These are phyloP conservation scores for Cliona cf. orientalis DNA, from an alignment of 37 sponge, comb jelly and placozoan genomes.

Conservation along the genomic window DNA sequence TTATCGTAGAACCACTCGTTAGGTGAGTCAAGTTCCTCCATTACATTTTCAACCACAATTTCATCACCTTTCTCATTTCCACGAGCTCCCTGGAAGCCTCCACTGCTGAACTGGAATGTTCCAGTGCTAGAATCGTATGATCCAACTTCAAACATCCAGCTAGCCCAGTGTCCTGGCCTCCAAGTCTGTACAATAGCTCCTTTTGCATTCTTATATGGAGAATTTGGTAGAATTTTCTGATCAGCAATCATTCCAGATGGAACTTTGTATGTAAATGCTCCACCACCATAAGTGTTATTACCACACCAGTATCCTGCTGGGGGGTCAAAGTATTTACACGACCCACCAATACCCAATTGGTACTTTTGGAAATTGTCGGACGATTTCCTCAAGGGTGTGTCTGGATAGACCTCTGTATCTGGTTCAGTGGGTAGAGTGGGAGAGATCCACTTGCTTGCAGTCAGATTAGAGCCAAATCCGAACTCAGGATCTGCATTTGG, in stretches of 20 bases:
- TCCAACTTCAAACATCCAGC: slow-evolving; percentile 73
- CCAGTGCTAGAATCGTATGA: slow-evolving; percentile 11
- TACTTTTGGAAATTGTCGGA: slow-evolving; percentile 45
- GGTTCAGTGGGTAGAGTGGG: slow-evolving; percentile 15
- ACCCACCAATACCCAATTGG: slow-evolving; percentile 62
- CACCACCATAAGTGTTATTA: slow-evolving; percentile 41
- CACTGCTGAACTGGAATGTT: slow-evolving; percentile 43
- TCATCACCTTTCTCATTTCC: slow-evolving; percentile 54
- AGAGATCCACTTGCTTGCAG: slow-evolving; percentile 22
- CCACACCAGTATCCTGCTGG: slow-evolving; percentile 72
- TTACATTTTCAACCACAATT: slow-evolving; percentile 60
- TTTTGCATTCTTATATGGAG: slow-evolving; percentile 49
- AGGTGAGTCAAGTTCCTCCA: slow-evolving; percentile 71
- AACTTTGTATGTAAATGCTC: slow-evolving; percentile 34
- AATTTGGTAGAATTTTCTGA: slow-evolving; percentile 42
- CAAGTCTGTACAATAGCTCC: slow-evolving; percentile 74
- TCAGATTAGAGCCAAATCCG: slow-evolving; percentile 58
- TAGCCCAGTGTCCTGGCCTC: slow-evolving; percentile 70
- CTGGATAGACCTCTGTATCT: slow-evolving; percentile 12
- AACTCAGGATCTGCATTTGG: slow-evolving; percentile 83
- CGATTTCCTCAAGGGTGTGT: slow-evolving; percentile 27
- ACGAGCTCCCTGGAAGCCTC: slow-evolving; percentile 80
- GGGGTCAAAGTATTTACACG: slow-evolving; percentile 51
- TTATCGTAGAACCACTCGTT: slow-evolving; percentile 77
- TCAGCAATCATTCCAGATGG: slow-evolving; percentile 46